Evolutionary conservation across 1,140 invertebrate species (phyloP).

Genomic region (Aleiodes sp.): DNA sequence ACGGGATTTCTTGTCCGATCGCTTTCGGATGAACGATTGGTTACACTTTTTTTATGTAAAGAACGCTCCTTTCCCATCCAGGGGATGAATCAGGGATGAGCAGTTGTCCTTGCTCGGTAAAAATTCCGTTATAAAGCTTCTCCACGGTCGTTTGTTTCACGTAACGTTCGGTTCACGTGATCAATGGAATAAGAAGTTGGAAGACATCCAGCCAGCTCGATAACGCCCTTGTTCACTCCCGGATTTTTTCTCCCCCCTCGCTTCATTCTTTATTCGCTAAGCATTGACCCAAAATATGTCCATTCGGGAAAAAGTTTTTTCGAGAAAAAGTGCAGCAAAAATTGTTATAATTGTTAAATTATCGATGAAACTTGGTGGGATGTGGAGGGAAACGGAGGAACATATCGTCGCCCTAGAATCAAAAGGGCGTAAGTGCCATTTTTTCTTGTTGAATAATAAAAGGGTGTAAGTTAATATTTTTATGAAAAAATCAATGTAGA

Average conservation of each 20-base stretch:
- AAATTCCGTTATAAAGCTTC: neutral
- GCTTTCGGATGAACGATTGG: neutral
- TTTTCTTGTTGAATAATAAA: too few species aligned
- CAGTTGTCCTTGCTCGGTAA: slow-evolving; percentile 1
- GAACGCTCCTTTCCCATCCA: neutral
- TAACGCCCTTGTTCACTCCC: neutral
- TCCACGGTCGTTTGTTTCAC: neutral
- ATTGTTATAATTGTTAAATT: too few species aligned
- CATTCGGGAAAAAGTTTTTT: neutral
- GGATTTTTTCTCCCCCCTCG: neutral
- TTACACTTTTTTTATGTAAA: neutral
- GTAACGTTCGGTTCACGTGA: slow-evolving; percentile 21
- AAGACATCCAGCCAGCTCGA: slow-evolving; percentile 25
- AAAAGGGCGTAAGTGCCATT: too few species aligned
- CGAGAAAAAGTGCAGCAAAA: too few species aligned
- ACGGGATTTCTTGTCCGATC: neutral
- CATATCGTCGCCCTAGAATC: too few species aligned
- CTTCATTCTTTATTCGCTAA: neutral
- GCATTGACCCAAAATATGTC: slow-evolving; percentile 27
- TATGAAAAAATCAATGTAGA: too few species aligned
- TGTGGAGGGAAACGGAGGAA: too few species aligned
- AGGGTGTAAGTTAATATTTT: too few species aligned
- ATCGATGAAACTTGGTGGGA: too few species aligned
- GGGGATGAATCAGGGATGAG: neutral
- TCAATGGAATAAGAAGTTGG: slow-evolving; percentile 37